phyloP scores from a whole-genome alignment of 2,113 vertebrate species.

The Setophaga petechia region DNA sequence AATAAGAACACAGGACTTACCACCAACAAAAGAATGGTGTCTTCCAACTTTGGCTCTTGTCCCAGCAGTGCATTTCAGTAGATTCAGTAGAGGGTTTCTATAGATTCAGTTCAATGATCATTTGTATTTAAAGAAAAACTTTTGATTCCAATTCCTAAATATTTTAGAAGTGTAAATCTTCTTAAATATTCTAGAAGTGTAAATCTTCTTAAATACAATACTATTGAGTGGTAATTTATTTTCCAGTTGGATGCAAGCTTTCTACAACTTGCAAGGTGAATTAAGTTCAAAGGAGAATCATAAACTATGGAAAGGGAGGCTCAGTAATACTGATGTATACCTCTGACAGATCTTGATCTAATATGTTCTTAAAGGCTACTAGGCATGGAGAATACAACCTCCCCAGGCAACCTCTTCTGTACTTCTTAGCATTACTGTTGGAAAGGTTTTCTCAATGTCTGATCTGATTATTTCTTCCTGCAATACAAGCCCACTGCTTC shows the following conservation, averaged over 20 bases:
- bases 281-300: constrained; percentile 38
- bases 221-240: not conserved
- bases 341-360: constrained; percentile 1
- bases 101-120: not conserved
- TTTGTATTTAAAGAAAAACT: not conserved
- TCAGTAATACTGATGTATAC: not conserved
- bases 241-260: not conserved
- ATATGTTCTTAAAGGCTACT: not conserved
- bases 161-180: not conserved
- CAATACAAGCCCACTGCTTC: not conserved
- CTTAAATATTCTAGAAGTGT: not conserved
- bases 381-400: not conserved
- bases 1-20: not conserved
- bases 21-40: not conserved
- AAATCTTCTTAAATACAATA: not conserved
- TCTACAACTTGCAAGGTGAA: not conserved
- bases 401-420: not conserved
- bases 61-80: not conserved
- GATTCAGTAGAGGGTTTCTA: not conserved
- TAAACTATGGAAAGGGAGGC: not conserved
- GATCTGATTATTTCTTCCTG: not conserved
- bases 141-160: not conserved
- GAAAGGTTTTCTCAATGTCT: not conserved
- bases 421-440: not conserved
- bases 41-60: not conserved